These are phyloP conservation scores for Chrysocyon brachyurus DNA, from an alignment of 2,797 vertebrate genomes.

Conservation along the genomic window DNA sequence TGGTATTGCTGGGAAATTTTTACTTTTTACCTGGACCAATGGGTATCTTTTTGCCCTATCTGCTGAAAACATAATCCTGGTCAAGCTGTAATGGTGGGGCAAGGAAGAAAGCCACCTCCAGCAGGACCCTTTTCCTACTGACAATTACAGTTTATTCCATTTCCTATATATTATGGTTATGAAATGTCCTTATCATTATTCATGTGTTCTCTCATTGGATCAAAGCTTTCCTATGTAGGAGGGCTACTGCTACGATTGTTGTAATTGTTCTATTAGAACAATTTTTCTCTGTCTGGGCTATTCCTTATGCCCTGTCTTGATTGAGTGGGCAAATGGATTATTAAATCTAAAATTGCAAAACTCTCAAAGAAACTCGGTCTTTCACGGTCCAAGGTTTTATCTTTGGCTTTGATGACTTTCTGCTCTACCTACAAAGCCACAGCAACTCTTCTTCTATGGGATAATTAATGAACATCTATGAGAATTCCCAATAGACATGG, in stretches of 20 bases:
- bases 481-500: not conserved
- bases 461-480: not conserved
- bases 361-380: not conserved
- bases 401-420: not conserved
- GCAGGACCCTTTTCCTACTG: not conserved
- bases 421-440: not conserved
- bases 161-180: not conserved
- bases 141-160: not conserved
- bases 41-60: not conserved
- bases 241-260: not conserved
- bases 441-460: not conserved
- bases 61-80: not conserved
- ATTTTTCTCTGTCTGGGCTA: not conserved
- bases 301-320: not conserved
- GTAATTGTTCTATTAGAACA: not conserved
- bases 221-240: not conserved
- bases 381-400: not conserved
- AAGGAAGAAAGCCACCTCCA: not conserved
- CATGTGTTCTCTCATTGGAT: not conserved
- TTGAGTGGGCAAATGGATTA: not conserved
- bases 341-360: not conserved
- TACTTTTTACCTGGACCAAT: not conserved
- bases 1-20: not conserved
- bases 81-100: not conserved
- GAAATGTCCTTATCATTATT: not conserved